Percentiles rank a stretch among this genome's conserved stretches.
Conservation (phyloP, 2,113 vertebrate species). For the Bos javanicus region DNA sequence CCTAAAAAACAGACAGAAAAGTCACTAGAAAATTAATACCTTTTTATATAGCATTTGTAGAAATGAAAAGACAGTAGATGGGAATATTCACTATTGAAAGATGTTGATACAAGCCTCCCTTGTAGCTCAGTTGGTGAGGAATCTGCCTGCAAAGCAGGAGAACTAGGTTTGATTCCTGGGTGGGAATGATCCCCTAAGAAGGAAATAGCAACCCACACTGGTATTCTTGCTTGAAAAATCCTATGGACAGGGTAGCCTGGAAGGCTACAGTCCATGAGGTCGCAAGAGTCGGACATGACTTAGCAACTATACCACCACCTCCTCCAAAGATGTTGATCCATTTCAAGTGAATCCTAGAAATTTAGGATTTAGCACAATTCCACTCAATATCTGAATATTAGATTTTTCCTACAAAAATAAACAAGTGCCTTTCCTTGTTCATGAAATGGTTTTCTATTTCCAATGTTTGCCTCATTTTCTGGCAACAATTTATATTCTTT, state of each 20-base stretch:
- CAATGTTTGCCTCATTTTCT: conserved; percentile 39
- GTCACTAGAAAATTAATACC: background rate
- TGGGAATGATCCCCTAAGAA: accelerated
- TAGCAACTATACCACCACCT: background rate
- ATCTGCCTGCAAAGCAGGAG: background rate
- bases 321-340: background rate
- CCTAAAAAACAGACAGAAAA: background rate
- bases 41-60: background rate
- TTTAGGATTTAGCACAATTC: conserved; percentile 14
- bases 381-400: background rate
- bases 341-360: conserved; percentile 2
- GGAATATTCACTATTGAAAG: background rate
- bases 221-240: background rate
- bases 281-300: accelerated
- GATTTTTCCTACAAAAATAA: background rate
- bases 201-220: background rate
- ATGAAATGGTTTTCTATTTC: conserved; percentile 35
- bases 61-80: background rate
- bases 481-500: conserved; percentile 36
- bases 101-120: background rate
- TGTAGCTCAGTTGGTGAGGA: background rate
- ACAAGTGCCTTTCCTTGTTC: background rate
- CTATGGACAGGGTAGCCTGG: background rate
- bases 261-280: background rate
- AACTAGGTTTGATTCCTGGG: background rate